Evolutionary conservation across 2,113 vertebrate species (phyloP), one percentile per base, ranked within the genome.

Genomic region (Dipodomys merriami): DNA sequence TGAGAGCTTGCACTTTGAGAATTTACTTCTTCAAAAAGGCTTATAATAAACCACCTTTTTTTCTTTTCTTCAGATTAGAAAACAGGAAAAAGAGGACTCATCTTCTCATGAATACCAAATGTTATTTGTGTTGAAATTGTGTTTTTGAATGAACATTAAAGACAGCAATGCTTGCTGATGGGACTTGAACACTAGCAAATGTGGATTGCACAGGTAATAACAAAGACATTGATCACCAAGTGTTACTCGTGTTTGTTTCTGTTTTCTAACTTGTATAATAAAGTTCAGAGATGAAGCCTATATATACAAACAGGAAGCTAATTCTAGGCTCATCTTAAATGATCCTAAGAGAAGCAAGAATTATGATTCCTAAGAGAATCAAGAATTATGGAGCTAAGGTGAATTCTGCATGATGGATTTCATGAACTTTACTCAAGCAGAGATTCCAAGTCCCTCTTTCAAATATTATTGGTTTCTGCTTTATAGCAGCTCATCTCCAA

Each of bases 21-120:
- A 73, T 49, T 39, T 35, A 74, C 91, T 94, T 96, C 89, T 86
- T 94, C 72, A 83, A 77, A 30, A 79, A 91, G 44, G 60, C 87
- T 78, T 1, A 35, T 86, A 95, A 83, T 79, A 62, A 96, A 83
- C 80, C 93, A 78, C 72, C 96, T 87, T 91, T 92, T 87, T 91
- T 92, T 73, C 87, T 76, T 44, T 68, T 76, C 84, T 85, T 73
- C 22, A 90, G 65, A 83, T 86, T 78, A 89, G 83, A 69, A 39
- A 49, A 91, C 22, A 85, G 39, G 64, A 83, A 83, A 4, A 22
- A 15, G 25, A 69, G 65, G 65, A 46, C 7, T 74, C 57, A 33
- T 65, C 68, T 0, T 7, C 16, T 49, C 13, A 0, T n/a, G 16
- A 60, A 60, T 73, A 77, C 7, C 49, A 16, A 16, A 77, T 19